Conservation (phyloP, 1,140 invertebrate genomes). For the Apocrypta bakeri region DNA sequence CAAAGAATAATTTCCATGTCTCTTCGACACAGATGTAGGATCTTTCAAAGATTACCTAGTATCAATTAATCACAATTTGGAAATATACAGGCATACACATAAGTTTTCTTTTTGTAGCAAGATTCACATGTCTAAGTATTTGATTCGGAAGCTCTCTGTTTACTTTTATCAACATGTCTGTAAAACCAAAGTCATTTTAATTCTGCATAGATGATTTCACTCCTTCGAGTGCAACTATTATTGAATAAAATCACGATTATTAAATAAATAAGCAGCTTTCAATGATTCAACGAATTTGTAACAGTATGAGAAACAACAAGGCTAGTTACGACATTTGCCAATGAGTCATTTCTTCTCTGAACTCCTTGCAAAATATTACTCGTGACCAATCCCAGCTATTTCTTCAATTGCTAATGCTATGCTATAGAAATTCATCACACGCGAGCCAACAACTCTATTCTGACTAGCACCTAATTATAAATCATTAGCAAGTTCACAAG, state of each 20-base stretch:
- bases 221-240: not conserved
- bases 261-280: not conserved
- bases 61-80: not conserved
- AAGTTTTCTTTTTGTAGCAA: not conserved
- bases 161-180: not conserved
- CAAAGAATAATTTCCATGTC: not conserved
- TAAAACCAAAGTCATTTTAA: not conserved
- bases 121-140: not conserved
- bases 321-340: not conserved
- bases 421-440: not conserved
- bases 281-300: not conserved
- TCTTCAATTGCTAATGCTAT: not conserved
- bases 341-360: not conserved
- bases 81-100: slow-evolving; percentile 4
- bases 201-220: not conserved
- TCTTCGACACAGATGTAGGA: not conserved
- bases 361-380: not conserved
- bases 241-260: not conserved
- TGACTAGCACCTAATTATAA: not conserved
- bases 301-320: not conserved
- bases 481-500: not conserved
- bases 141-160: not conserved
- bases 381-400: not conserved
- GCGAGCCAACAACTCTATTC: not conserved
- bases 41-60: not conserved